Conservation (phyloP, 2,888 invertebrate species). For the Eupithecia insigniata region DNA sequence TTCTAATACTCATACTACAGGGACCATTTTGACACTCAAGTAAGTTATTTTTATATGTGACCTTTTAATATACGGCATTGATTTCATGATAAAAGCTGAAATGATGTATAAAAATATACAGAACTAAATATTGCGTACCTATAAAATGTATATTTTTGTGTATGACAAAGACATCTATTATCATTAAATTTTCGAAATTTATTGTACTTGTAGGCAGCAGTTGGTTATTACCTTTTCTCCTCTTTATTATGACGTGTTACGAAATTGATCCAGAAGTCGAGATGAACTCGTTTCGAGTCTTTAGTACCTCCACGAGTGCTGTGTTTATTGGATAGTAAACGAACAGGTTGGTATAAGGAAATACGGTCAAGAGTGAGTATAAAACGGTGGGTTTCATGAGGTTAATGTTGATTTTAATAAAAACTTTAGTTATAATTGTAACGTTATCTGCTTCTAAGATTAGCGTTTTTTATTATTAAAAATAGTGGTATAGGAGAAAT, state of each 20-base stretch:
- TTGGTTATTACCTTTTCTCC: background rate
- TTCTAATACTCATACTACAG: too few relatives aligned
- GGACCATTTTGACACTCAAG: too few relatives aligned
- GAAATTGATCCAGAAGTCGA: constrained; percentile 13
- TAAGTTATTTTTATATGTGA: too few relatives aligned
- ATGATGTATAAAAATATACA: too few relatives aligned
- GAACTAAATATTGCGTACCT: too few relatives aligned
- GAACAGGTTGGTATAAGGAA: background rate
- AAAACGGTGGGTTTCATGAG: background rate
- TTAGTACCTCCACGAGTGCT: constrained; percentile 4
- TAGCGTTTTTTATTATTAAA: background rate
- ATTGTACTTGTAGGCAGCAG: background rate
- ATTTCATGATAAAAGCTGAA: too few relatives aligned
- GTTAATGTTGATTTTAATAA: background rate
- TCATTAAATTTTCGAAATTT: too few relatives aligned
- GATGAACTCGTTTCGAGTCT: constrained; percentile 7
- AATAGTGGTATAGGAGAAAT: too few relatives aligned
- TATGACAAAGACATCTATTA: too few relatives aligned
- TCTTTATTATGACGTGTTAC: constrained; percentile 7
- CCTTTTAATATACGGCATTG: too few relatives aligned
- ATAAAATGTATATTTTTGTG: too few relatives aligned
- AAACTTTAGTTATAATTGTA: background rate
- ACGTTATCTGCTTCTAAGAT: too few relatives aligned
- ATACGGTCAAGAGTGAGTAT: background rate
- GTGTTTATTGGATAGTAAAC: constrained; percentile 7